Evolutionary conservation across 2,888 invertebrate genomes (phyloP).

Genomic region (Napeogenes sylphis): DNA sequence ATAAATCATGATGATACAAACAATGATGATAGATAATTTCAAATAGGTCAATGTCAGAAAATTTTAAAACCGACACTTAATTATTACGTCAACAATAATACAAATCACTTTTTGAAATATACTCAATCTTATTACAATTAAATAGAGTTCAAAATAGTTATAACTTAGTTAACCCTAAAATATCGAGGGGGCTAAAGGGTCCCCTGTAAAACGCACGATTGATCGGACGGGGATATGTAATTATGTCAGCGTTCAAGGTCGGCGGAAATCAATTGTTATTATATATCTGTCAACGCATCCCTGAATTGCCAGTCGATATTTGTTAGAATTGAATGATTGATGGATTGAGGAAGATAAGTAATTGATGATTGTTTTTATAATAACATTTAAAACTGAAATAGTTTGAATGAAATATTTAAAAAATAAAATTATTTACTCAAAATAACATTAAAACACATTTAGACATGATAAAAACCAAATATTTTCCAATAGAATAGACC

Average conservation of each 20-base stretch:
- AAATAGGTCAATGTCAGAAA: conserved; percentile 3
- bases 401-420: conserved; percentile 4
- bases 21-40: background rate
- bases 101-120: background rate
- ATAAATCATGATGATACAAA: no score
- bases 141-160: conserved; percentile 16
- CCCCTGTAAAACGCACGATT: conserved; percentile 60
- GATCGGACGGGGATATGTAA: conserved; percentile 62
- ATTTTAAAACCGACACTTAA: background rate
- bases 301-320: background rate
- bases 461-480: no score
- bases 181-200: conserved; percentile 44
- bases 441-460: no score
- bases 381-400: conserved; percentile 12
- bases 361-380: background rate
- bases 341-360: background rate
- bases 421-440: conserved; percentile 3
- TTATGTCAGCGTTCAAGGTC: conserved; percentile 70
- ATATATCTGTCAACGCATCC: conserved; percentile 20
- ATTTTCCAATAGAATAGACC: no score
- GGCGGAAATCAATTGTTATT: conserved; percentile 34
- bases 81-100: background rate
- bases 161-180: conserved; percentile 42
- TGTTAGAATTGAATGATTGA: background rate
- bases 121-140: background rate